phyloP scores from a whole-genome alignment of 2,797 vertebrate species.

The Sphaeramia orbicularis region DNA sequence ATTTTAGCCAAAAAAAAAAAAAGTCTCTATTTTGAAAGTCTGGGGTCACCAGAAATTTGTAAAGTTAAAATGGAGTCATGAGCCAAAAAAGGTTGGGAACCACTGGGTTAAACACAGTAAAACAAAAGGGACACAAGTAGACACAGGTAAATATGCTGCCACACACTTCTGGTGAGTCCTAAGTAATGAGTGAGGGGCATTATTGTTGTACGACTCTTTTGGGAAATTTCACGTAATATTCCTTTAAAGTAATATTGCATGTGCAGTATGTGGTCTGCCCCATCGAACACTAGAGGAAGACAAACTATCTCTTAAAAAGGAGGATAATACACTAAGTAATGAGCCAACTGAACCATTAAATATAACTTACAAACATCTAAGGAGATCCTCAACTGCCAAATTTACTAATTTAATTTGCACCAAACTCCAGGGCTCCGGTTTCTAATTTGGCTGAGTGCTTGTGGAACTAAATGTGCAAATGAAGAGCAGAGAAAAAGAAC shows the following conservation, averaged over 20 bases:
- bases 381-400: conserved; percentile 54
- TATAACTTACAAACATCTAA: conserved; percentile 49
- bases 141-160: no score
- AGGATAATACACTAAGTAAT: conserved; percentile 53
- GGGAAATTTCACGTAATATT: background rate
- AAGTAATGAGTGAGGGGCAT: no score
- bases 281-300: conserved; percentile 5
- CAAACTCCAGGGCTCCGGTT: conserved; percentile 49
- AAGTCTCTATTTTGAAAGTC: no score
- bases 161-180: no score
- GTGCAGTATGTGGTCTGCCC: background rate
- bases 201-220: no score
- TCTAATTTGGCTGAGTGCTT: conserved; percentile 59
- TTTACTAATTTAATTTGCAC: conserved; percentile 57
- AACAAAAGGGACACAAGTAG: no score
- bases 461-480: conserved; percentile 50
- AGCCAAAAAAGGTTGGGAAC: no score
- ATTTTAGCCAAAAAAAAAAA: no score
- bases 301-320: conserved; percentile 35
- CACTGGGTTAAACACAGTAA: no score
- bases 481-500: conserved; percentile 30
- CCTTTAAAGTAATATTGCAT: background rate
- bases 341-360: conserved; percentile 50
- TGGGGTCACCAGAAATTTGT: no score
- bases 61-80: no score